These are phyloP conservation scores for Dryocosmus kuriphilus DNA, from an alignment of 2,888 invertebrate genomes.

Conservation along the genomic window DNA sequence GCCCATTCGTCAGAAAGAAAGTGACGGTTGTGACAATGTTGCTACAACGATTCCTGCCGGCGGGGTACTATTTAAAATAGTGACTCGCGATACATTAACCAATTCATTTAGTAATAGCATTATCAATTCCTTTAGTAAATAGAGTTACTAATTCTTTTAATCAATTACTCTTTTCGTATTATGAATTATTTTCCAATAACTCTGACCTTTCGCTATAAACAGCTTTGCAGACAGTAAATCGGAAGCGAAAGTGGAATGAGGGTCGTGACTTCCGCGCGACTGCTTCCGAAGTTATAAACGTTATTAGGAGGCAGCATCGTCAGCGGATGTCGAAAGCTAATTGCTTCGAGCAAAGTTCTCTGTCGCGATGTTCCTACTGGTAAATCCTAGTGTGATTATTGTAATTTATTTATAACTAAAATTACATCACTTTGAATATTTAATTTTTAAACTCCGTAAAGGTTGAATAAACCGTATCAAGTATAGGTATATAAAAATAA, in stretches of 20 bases:
- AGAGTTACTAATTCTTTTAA: too few species aligned
- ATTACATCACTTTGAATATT: too few species aligned
- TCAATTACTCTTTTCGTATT: background rate
- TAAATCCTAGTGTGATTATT: background rate
- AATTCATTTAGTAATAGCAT: too few species aligned
- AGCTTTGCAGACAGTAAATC: constrained; percentile 12
- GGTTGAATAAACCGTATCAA: background rate
- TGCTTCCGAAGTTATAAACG: constrained; percentile 22
- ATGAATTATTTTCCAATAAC: background rate
- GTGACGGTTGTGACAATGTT: too few species aligned
- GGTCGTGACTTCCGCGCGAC: constrained; percentile 13
- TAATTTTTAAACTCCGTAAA: too few species aligned
- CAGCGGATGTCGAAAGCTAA: constrained; percentile 30
- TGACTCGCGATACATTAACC: too few species aligned
- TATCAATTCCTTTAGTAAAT: too few species aligned
- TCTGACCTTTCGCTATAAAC: constrained; percentile 7
- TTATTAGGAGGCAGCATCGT: background rate
- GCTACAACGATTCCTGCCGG: too few species aligned
- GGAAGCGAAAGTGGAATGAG: constrained; percentile 9
- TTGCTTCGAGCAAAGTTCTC: constrained; percentile 11
- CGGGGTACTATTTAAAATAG: too few species aligned
- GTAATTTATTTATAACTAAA: background rate
- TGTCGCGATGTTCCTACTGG: background rate
- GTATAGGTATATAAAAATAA: background rate
- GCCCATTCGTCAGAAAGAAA: too few species aligned